These are phyloP conservation scores for Orchesellides sinensis DNA, from an alignment of 2,888 invertebrate genomes.

Conservation along the genomic window DNA sequence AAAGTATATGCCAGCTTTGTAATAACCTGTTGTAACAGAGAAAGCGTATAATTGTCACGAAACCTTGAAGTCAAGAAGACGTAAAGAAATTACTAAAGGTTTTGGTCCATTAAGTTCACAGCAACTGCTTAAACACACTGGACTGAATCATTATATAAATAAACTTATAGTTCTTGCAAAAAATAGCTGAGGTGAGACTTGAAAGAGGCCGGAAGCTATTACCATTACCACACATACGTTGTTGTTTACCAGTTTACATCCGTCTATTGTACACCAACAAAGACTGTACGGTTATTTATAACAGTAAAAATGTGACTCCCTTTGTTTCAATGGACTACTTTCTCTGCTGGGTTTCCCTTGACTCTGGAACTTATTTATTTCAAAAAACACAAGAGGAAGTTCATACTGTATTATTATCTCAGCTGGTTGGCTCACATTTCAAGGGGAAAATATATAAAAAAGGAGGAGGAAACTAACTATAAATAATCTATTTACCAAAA, in stretches of 20 bases:
- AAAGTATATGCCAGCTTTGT: too few species aligned
- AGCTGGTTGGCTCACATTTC: constrained; percentile 29
- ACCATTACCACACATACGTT: too few species aligned
- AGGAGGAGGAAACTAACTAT: constrained; percentile 26
- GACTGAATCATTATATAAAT: too few species aligned
- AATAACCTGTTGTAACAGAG: constrained; percentile 4
- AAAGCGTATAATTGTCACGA: not conserved
- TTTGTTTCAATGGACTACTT: constrained; percentile 9
- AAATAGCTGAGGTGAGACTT: too few species aligned
- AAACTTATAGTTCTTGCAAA: too few species aligned
- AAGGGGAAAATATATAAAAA: constrained; percentile 32
- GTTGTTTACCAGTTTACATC: too few species aligned
- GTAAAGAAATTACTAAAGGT: too few species aligned
- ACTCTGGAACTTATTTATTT: not conserved
- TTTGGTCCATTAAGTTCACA: too few species aligned
- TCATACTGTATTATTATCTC: constrained; percentile 3
- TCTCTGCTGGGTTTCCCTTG: not conserved
- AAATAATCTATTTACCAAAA: constrained; percentile 52
- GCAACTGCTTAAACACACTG: too few species aligned
- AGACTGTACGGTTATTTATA: not conserved
- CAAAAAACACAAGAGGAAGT: not conserved
- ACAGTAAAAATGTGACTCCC: not conserved
- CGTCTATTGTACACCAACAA: not conserved
- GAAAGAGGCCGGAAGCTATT: too few species aligned
- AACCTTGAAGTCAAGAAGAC: not conserved